Conservation (phyloP, 2,113 vertebrate species). For the Atlantisia rogersi region DNA sequence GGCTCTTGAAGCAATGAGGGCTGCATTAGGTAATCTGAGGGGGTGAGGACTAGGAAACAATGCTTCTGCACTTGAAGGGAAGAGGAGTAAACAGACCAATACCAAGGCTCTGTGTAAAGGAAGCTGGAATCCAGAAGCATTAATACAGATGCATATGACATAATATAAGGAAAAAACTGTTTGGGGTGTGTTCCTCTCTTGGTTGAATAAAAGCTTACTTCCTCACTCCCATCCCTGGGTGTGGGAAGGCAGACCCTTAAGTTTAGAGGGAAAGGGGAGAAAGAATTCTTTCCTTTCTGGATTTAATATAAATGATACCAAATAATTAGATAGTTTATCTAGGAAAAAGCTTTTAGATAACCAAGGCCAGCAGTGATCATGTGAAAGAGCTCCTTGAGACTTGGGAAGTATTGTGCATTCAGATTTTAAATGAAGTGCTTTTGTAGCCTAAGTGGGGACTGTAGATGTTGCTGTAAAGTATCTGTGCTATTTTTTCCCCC, state of each 20-base stretch:
- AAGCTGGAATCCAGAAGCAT: background rate
- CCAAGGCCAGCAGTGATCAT: background rate
- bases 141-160: background rate
- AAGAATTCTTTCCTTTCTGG: background rate
- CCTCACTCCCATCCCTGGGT: background rate
- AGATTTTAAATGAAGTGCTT: background rate
- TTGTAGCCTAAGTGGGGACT: background rate
- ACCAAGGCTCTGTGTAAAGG: background rate
- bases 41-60: background rate
- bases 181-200: constrained; percentile 18
- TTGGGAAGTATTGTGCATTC: background rate
- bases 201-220: constrained; percentile 1
- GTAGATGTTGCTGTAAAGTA: background rate
- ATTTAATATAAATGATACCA: background rate
- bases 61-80: background rate
- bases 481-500: background rate
- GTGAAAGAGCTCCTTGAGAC: background rate
- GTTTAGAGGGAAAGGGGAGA: background rate
- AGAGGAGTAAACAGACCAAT: background rate
- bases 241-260: background rate
- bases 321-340: background rate
- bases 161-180: constrained; percentile 22
- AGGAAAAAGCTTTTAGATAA: background rate
- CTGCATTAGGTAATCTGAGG: background rate
- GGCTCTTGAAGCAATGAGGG: background rate